Evolutionary conservation across 2,888 invertebrate species (phyloP).

Genomic region (Drosophila neotestacea): DNA sequence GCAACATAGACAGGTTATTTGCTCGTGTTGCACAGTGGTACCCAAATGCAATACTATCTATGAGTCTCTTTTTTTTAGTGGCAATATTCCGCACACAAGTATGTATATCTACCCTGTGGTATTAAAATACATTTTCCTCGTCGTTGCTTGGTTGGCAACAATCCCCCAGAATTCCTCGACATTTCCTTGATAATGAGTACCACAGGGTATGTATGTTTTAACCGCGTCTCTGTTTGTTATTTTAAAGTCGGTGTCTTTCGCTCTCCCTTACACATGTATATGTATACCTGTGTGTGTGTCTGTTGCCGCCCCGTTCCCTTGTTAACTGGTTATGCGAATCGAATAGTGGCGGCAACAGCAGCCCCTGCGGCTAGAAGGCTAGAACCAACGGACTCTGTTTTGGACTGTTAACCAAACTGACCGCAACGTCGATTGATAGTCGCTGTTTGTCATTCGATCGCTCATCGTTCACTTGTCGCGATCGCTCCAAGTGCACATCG

Average conservation of each 20-base stretch:
- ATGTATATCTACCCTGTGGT: too few species aligned
- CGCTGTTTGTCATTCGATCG: slow-evolving; percentile 71
- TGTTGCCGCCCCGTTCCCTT: slow-evolving; percentile 47
- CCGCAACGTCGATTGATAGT: slow-evolving; percentile 51
- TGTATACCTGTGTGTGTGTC: not conserved
- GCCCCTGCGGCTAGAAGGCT: slow-evolving; percentile 74
- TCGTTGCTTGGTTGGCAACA: too few species aligned
- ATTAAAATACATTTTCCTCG: too few species aligned
- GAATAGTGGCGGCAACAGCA: slow-evolving; percentile 23
- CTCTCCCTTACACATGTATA: slow-evolving; percentile 14
- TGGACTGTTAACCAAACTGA: slow-evolving; percentile 22
- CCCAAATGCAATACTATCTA: slow-evolving; percentile 7
- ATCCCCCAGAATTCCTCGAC: too few species aligned
- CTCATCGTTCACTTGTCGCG: slow-evolving; percentile 69
- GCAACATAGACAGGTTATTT: slow-evolving; percentile 59
- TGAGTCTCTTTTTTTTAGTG: slow-evolving; percentile 3
- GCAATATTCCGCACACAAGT: slow-evolving; percentile 11
- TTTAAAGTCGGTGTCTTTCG: slow-evolving; percentile 27
- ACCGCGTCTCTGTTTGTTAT: slow-evolving; percentile 46
- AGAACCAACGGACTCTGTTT: slow-evolving; percentile 62
- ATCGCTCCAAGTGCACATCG: slow-evolving; percentile 19
- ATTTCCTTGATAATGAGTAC: too few species aligned
- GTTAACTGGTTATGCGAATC: slow-evolving; percentile 78
- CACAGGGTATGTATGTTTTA: not conserved
- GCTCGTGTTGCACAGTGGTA: slow-evolving; percentile 43